Percentiles rank a stretch among this genome's conserved stretches.
Evolutionary conservation across 2,797 vertebrate genomes (phyloP).

Genomic region (Argya squamiceps): DNA sequence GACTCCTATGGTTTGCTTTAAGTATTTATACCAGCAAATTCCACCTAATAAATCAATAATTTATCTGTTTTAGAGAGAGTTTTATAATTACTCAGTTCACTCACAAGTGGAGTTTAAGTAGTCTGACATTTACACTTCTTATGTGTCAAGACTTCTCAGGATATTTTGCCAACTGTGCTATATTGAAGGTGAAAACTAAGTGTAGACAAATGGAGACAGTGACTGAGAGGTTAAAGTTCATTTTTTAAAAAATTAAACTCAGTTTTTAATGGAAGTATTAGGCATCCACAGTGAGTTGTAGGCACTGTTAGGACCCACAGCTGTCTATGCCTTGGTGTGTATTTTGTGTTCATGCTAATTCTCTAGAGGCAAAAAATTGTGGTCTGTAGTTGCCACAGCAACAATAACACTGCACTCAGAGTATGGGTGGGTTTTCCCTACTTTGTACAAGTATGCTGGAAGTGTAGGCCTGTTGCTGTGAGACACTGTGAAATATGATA

Average conservation of each 20-base stretch:
- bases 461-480: not conserved
- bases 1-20: not conserved
- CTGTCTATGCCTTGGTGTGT: not conserved
- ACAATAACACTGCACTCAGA: not conserved
- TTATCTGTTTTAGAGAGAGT: not conserved
- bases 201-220: not conserved
- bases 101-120: not conserved
- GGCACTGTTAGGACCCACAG: not conserved
- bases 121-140: not conserved
- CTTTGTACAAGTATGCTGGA: not conserved
- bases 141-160: not conserved
- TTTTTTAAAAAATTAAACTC: not conserved
- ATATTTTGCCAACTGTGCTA: not conserved
- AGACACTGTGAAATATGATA: not conserved
- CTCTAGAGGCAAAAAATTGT: not conserved
- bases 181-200: not conserved
- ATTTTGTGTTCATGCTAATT: not conserved
- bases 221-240: not conserved
- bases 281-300: not conserved
- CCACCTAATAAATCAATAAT: not conserved
- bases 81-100: not conserved
- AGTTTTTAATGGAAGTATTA: not conserved
- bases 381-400: slow-evolving; percentile 23
- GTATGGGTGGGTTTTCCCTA: not conserved
- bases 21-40: not conserved